Evolutionary conservation across 2,797 vertebrate species (phyloP), one percentile per base, ranked within the genome.

Genomic region (Trachurus trachurus): DNA sequence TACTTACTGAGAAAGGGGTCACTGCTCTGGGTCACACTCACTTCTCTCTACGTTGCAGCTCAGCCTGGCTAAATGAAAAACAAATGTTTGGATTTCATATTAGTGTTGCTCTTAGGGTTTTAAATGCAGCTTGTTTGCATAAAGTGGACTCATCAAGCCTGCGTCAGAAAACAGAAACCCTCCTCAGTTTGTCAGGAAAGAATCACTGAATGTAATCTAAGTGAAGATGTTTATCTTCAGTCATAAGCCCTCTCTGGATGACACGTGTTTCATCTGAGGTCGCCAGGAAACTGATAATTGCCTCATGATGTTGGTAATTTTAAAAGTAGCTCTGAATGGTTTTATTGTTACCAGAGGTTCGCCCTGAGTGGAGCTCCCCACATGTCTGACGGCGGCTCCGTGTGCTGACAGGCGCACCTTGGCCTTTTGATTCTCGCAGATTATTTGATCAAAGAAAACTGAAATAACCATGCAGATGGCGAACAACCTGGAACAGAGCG

Each of bases 251-350:
- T 83, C 52, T 68, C 71, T 63, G 52, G 50, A 59, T 86, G 89
- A 86, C 9, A 17, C 53, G 69, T 42, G 64, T 85, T 86, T 82
- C 52, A 75, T 81, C 58, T 53, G 74, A 64, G 68, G 53, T 75
- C 15, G 56, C 66, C 83, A 84, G 87, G 83, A 86, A 86, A 72
- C 49, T 80, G 75, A 68, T 83, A 87, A 93, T 90, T 88, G 85
- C 76, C 82, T 85, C 86, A 88, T 68, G 84, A 89, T 89, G 88
- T 81, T 59, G 58, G 85, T 86, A 80, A 89, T 89, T 87, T 80
- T 45, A 83, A 74, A 85, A 72, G 76, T 47, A 39, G 71, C 68
- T 58, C 71, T 85, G 74, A 87, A 85, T 77, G 70, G 61, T 74
- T 80, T 83, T 76, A 89, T 89, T 88, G 80, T 86, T 87, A 66